Evolutionary conservation across 1,140 invertebrate species (phyloP).

Genomic region (Trachymyrmex cornetzi): DNA sequence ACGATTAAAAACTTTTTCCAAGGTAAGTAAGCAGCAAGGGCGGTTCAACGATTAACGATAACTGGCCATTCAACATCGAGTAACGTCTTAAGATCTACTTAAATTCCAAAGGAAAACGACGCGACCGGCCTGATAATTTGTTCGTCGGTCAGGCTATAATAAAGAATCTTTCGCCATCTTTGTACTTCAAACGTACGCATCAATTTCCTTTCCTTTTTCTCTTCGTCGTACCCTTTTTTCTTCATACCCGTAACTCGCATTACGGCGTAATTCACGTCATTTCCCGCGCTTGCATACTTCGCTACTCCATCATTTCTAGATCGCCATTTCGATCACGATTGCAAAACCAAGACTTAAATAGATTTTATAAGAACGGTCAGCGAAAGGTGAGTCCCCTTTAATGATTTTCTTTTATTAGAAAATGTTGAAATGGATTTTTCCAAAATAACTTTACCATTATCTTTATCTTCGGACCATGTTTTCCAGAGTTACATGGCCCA

Average conservation of each 20-base stretch:
- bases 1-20: conserved; percentile 61
- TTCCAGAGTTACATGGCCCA: conserved; percentile 18
- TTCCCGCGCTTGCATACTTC: conserved; percentile 18
- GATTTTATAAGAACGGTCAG: not conserved
- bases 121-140: conserved; percentile 47
- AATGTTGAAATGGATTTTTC: not conserved
- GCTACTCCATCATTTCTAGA: conserved; percentile 2
- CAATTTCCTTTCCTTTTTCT: not conserved
- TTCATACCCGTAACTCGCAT: conserved; percentile 8
- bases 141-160: conserved; percentile 43
- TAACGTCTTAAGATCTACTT: conserved; percentile 64
- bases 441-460: not conserved
- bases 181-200: conserved; percentile 36
- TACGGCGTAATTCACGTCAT: conserved; percentile 34
- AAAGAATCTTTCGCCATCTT: conserved; percentile 45
- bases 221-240: not conserved
- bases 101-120: conserved; percentile 47
- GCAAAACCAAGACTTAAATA: not conserved
- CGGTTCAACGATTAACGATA: conserved; percentile 63
- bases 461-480: not conserved
- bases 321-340: not conserved
- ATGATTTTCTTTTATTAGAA: not conserved
- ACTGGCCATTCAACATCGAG: conserved; percentile 61
- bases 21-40: conserved; percentile 59
- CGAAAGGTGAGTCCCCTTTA: not conserved